Evolutionary conservation across 2,113 vertebrate genomes (phyloP).

Genomic region (Nesogale talazaci): DNA sequence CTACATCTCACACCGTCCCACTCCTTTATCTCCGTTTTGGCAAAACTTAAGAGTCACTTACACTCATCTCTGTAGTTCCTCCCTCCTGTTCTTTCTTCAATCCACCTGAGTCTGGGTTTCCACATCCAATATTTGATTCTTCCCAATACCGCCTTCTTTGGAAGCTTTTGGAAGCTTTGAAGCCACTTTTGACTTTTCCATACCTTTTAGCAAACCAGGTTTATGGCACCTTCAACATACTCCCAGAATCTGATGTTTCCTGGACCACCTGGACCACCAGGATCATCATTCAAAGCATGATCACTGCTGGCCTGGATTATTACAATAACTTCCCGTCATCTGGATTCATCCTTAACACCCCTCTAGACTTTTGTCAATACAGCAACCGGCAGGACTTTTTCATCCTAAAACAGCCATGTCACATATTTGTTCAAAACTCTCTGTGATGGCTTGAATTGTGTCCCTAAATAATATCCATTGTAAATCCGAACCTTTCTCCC

Average conservation of each 20-base stretch:
- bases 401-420: neutral
- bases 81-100: neutral
- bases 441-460: neutral
- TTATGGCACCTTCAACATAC: neutral
- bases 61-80: neutral
- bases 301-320: neutral
- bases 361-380: neutral
- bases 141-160: neutral
- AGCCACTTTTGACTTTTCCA: neutral
- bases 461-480: neutral
- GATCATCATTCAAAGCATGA: neutral
- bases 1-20: neutral
- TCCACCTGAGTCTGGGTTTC: neutral
- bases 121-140: neutral
- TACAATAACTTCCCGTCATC: neutral
- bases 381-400: neutral
- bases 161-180: neutral
- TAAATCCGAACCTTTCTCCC: neutral
- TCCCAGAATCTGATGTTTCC: neutral
- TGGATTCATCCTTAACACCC: neutral
- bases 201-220: neutral
- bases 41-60: neutral
- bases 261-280: neutral
- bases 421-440: neutral
- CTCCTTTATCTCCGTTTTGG: neutral